Conservation (phyloP, 2,797 vertebrate genomes). For the Poecilia picta region DNA sequence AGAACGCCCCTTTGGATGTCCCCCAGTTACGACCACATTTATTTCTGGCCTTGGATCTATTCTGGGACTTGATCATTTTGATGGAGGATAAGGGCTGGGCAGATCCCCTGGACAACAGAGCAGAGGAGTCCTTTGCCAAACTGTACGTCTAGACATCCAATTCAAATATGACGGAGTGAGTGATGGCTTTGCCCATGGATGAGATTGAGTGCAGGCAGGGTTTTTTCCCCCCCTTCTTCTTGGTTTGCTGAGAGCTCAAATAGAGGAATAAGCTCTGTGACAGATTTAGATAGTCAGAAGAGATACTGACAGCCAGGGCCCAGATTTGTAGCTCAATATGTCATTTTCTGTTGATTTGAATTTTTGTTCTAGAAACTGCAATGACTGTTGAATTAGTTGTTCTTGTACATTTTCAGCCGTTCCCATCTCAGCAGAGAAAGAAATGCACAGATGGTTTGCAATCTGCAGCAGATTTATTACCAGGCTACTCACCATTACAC, state of each 20-base stretch:
- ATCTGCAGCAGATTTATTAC: not conserved
- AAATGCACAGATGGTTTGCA: not conserved
- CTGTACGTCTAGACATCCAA: slow-evolving; percentile 75
- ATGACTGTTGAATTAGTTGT: slow-evolving; percentile 54
- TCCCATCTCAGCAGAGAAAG: not conserved
- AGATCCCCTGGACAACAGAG: slow-evolving; percentile 55
- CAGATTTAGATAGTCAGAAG: slow-evolving; percentile 59
- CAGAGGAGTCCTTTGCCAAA: slow-evolving; percentile 68
- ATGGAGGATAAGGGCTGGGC: slow-evolving; percentile 57
- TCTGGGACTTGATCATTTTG: slow-evolving; percentile 58
- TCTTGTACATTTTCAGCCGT: slow-evolving; percentile 14
- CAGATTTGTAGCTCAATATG: slow-evolving; percentile 46
- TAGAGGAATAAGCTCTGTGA: slow-evolving; percentile 65
- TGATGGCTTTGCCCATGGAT: slow-evolving; percentile 70
- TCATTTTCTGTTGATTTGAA: slow-evolving; percentile 32
- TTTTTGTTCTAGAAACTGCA: slow-evolving; percentile 29
- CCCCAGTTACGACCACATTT: slow-evolving; percentile 49
- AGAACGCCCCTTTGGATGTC: slow-evolving; percentile 51
- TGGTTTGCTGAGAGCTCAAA: slow-evolving; percentile 58
- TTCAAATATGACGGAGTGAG: slow-evolving; percentile 74
- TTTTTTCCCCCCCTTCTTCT: slow-evolving; percentile 21
- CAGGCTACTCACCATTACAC: not conserved
- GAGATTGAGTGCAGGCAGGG: slow-evolving; percentile 55
- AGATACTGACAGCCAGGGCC: slow-evolving; percentile 59
- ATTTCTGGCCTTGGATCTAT: slow-evolving; percentile 41